Base-by-base conservation (phyloP, 2,113 vertebrate genomes). In the Semicossyphus pulcher region DNA sequence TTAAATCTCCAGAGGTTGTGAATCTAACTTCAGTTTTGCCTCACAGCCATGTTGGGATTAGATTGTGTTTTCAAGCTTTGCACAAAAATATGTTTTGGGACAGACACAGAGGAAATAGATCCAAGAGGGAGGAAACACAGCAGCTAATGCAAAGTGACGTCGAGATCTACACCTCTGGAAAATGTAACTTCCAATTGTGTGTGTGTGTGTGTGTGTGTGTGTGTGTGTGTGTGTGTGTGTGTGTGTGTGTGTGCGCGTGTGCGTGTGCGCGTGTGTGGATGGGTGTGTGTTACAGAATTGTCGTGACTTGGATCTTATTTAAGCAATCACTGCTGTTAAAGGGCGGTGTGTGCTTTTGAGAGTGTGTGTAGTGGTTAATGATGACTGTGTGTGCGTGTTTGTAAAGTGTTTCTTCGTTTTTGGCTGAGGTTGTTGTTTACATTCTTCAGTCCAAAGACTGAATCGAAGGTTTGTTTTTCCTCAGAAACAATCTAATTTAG, bases 181-280 rank as follows among this genome's bases (percentile, higher is more conserved):
- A 66, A 66, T 44, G 15, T 29, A 36, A 28, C 31, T 9, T 32
- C 31, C 9, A 32, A 32, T 32, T 64, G 16, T 63, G 23, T 45
- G 20, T 28, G 31, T 69, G 16, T 60, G 61, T 72, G n/a, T 52
- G 44, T 64, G 21, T 52, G n/a, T 18, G 34, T 32, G 36, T 32
- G 21, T 29, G 2, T 20, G n/a, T 16, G 42, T 32, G 39, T n/a
- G n/a, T 9, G 23, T 45, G 20, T 28, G 31, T 69, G 16, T 60
- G 61, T 72, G n/a, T 52, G 44, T 64, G 21, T 52, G n/a, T 18
- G 34, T 32, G 36, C n/a, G n/a, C 29, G 23, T 45, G 20, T 28
- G 31, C 62, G 16, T 60, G 61, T 72, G n/a, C 44, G 44, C 58
- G 21, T 52, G n/a, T 18, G 34, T 32, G 36, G 32, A 15, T 29